Evolutionary conservation across 2,888 invertebrate genomes (phyloP).

Genomic region (Eueremaeus valkanovi): DNA sequence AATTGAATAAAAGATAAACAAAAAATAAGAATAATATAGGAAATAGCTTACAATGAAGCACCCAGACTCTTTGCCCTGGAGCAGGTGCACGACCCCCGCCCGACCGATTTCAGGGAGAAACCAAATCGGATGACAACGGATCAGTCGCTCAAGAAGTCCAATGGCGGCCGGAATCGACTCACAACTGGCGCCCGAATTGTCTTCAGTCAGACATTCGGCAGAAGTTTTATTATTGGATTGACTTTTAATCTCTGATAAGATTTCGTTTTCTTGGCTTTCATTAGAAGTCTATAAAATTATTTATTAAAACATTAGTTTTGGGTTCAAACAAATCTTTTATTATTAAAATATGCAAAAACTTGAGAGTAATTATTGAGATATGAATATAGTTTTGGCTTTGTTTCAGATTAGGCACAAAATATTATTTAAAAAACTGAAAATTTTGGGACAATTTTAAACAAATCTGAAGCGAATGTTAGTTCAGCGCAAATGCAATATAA

Average conservation of each 20-base stretch:
- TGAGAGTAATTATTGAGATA: too few species aligned
- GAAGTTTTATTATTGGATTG: not conserved
- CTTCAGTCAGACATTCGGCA: not conserved
- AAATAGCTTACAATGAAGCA: slow-evolving; percentile 58
- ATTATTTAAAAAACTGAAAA: too few species aligned
- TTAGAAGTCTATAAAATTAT: slow-evolving; percentile 7
- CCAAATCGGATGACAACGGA: slow-evolving; percentile 92
- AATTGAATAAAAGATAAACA: too few species aligned
- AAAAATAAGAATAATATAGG: not conserved
- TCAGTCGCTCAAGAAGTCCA: slow-evolving; percentile 76
- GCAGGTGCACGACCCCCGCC: slow-evolving; percentile 85
- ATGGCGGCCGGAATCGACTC: slow-evolving; percentile 54
- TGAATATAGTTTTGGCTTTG: too few species aligned
- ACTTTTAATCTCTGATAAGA: not conserved
- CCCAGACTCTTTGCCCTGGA: slow-evolving; percentile 89
- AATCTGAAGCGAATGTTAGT: too few species aligned
- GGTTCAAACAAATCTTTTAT: too few species aligned
- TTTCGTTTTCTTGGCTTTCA: not conserved
- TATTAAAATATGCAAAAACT: too few species aligned
- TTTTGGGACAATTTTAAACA: too few species aligned
- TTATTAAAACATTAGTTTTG: too few species aligned
- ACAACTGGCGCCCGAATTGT: slow-evolving; percentile 18
- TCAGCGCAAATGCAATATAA: too few species aligned
- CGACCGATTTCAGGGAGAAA: slow-evolving; percentile 88
- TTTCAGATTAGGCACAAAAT: too few species aligned